Evolutionary conservation across 2,888 invertebrate species (phyloP).

Genomic region (Ophion obscuratus): DNA sequence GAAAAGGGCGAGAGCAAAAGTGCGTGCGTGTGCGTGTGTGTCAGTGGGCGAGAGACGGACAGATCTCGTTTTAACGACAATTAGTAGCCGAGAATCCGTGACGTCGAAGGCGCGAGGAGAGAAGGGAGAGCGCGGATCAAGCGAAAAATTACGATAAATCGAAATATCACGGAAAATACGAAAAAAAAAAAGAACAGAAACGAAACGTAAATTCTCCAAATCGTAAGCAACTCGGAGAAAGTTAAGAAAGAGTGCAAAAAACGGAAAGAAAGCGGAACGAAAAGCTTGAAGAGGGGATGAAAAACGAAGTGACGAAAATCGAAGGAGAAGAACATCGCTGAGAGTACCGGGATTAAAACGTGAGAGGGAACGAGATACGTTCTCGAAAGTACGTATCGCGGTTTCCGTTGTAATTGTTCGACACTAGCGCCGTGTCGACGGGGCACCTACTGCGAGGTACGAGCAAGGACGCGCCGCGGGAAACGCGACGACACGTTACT

Average conservation of each 20-base stretch:
- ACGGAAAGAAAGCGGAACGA: background rate
- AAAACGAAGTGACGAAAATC: slow-evolving; percentile 4
- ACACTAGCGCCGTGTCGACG: slow-evolving; percentile 47
- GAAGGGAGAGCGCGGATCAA: background rate
- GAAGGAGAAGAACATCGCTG: background rate
- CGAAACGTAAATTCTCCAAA: background rate
- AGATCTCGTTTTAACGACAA: background rate
- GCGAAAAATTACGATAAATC: background rate
- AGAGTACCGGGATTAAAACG: background rate
- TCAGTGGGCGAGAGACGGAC: background rate
- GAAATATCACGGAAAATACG: background rate
- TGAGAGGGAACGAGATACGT: slow-evolving; percentile 13
- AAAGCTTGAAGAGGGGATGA: background rate
- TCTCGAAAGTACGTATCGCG: slow-evolving; percentile 15
- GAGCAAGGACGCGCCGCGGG: slow-evolving; percentile 76
- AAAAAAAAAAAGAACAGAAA: background rate
- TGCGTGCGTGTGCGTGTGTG: background rate
- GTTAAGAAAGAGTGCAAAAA: background rate
- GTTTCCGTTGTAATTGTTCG: slow-evolving; percentile 23
- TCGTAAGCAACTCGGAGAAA: background rate
- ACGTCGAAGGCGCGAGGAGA: too few species aligned
- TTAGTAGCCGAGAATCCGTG: background rate
- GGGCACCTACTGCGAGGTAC: slow-evolving; percentile 65
- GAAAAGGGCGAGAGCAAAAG: slow-evolving; percentile 12
- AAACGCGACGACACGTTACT: slow-evolving; percentile 76